A percentile compares a stretch with the other conserved stretches of the same genome.
These are phyloP conservation scores for Mythimna loreyi DNA, from an alignment of 2,888 invertebrate species.

Conservation along the genomic window DNA sequence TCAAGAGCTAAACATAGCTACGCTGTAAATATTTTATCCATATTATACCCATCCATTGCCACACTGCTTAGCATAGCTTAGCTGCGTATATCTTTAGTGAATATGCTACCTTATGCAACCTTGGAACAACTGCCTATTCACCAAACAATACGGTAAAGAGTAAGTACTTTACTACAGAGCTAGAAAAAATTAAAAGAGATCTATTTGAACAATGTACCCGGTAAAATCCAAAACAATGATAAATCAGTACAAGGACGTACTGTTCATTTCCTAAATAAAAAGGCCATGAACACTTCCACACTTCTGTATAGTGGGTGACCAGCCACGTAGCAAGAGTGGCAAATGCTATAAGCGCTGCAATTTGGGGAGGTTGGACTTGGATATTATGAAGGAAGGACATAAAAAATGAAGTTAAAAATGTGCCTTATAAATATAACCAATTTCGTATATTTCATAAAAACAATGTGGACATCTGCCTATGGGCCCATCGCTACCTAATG, in stretches of 20 bases:
- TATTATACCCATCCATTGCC: neutral
- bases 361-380: too few species aligned
- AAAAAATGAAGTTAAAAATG: too few species aligned
- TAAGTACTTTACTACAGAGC: too few species aligned
- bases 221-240: slow-evolving; percentile 8
- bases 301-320: too few species aligned
- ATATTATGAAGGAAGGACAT: too few species aligned
- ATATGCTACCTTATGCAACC: neutral
- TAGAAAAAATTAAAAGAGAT: slow-evolving; percentile 4
- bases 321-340: too few species aligned
- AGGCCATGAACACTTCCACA: neutral
- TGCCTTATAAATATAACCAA: too few species aligned
- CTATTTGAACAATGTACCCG: slow-evolving; percentile 1
- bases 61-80: neutral
- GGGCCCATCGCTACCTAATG: too few species aligned
- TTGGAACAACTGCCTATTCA: neutral
- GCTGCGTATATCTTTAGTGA: too few species aligned
- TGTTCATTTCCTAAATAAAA: slow-evolving; percentile 8
- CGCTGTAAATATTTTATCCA: neutral
- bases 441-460: too few species aligned
- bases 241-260: slow-evolving; percentile 20
- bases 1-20: neutral
- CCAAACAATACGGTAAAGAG: neutral
- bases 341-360: too few species aligned
- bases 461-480: too few species aligned